These are phyloP conservation scores for Cephus pygmeus DNA, from an alignment of 2,888 invertebrate species.

Conservation along the genomic window DNA sequence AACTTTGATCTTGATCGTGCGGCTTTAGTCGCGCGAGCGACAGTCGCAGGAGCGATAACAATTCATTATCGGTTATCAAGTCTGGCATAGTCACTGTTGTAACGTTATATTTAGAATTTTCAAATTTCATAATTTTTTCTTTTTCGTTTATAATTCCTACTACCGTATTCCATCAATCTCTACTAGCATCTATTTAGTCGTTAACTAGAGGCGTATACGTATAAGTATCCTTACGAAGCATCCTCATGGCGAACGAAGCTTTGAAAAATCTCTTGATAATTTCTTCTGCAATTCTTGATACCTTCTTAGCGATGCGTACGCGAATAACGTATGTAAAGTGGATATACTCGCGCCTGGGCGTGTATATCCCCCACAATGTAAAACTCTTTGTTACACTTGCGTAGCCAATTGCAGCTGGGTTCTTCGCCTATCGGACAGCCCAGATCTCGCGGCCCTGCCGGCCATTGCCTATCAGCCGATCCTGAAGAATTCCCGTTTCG, in stretches of 20 bases:
- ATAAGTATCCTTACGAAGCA: background rate
- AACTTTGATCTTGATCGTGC: background rate
- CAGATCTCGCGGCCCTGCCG: constrained; percentile 43
- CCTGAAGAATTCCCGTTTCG: constrained; percentile 20
- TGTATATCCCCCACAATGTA: constrained; percentile 54
- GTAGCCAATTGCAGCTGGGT: constrained; percentile 55
- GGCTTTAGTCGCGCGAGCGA: background rate
- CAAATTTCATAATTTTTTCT: background rate
- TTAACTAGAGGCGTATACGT: background rate
- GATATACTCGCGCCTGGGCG: constrained; percentile 50
- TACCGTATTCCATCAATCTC: background rate
- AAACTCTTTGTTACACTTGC: constrained; percentile 56
- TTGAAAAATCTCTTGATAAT: background rate
- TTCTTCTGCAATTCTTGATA: background rate
- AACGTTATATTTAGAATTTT: background rate
- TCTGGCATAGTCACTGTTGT: background rate
- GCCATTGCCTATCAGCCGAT: constrained; percentile 18
- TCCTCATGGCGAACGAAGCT: background rate
- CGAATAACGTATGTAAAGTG: background rate
- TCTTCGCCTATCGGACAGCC: constrained; percentile 47
- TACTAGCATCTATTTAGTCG: background rate
- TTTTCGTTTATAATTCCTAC: background rate
- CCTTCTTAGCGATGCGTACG: background rate
- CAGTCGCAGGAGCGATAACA: background rate
- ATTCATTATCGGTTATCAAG: background rate